Conservation (phyloP, 1,140 invertebrate genomes). For the Amphibalanus amphitrite region DNA sequence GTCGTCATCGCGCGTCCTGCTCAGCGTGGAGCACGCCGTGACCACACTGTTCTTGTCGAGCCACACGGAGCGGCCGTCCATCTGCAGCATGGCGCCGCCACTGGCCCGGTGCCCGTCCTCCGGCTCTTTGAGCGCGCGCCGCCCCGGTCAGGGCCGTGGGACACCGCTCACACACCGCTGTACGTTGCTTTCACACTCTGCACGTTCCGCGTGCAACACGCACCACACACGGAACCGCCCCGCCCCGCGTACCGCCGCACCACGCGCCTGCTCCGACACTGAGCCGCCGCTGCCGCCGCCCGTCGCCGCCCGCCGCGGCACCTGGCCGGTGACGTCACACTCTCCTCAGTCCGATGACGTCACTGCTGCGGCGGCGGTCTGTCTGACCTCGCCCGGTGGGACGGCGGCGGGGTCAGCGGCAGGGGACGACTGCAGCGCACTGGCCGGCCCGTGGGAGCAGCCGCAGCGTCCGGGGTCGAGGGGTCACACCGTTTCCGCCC, state of each 20-base stretch:
- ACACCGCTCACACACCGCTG: too few species aligned
- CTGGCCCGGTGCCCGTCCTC: background rate
- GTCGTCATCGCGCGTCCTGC: constrained; percentile 23
- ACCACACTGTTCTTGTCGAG: constrained; percentile 4
- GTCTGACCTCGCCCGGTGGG: background rate
- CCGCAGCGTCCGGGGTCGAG: constrained; percentile 1
- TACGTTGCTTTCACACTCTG: too few species aligned
- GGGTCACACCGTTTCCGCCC: background rate
- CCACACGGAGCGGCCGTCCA: constrained; percentile 3
- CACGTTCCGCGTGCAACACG: background rate
- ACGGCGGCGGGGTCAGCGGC: too few species aligned
- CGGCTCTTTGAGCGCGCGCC: background rate
- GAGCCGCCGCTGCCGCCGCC: too few species aligned
- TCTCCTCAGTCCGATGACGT: too few species aligned
- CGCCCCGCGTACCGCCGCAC: background rate
- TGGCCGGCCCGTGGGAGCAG: background rate
- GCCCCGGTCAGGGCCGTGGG: background rate
- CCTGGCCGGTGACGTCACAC: background rate
- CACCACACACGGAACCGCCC: too few species aligned
- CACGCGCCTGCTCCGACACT: background rate
- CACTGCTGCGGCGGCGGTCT: too few species aligned
- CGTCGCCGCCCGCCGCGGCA: background rate
- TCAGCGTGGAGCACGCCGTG: background rate
- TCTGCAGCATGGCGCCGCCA: constrained; percentile 2
- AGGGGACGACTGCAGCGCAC: too few species aligned